These are phyloP conservation scores for Polydrusus cervinus DNA, from an alignment of 2,888 invertebrate genomes.

Conservation along the genomic window DNA sequence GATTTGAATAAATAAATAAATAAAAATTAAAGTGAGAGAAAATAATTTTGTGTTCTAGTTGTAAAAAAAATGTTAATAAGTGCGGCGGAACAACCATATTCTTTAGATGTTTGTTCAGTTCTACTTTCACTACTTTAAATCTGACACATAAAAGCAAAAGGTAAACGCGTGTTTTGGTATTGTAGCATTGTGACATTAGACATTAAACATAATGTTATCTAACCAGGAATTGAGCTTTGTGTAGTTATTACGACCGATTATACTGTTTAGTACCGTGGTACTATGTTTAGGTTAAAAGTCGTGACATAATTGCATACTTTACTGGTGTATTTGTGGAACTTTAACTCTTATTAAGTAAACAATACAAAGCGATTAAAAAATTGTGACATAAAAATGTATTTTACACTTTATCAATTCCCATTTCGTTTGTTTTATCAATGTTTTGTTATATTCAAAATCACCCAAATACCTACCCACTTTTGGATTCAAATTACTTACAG, in stretches of 20 bases:
- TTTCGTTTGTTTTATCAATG: too few relatives aligned
- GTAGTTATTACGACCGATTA: background rate
- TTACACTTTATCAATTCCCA: too few relatives aligned
- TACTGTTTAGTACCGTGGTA: background rate
- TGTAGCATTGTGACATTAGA: constrained; percentile 9
- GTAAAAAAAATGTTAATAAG: background rate
- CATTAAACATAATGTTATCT: constrained; percentile 27
- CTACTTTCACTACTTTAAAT: constrained; percentile 15
- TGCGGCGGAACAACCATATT: too few relatives aligned
- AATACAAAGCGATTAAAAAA: too few relatives aligned
- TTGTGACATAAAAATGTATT: too few relatives aligned
- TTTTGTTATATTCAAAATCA: too few relatives aligned
- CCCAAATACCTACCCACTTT: too few relatives aligned
- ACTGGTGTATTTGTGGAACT: too few relatives aligned
- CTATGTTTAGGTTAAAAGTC: constrained; percentile 4
- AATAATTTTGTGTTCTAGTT: background rate
- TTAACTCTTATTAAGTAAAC: too few relatives aligned
- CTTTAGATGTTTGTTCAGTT: background rate
- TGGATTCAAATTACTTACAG: too few relatives aligned
- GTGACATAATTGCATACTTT: background rate
- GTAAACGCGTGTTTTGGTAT: background rate
- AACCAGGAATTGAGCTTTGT: constrained; percentile 1
- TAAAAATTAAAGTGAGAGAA: too few relatives aligned
- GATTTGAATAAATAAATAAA: too few relatives aligned
- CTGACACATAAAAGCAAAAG: background rate